Conservation (phyloP, 2,888 invertebrate species). For the Entomobrya multifasciata region DNA sequence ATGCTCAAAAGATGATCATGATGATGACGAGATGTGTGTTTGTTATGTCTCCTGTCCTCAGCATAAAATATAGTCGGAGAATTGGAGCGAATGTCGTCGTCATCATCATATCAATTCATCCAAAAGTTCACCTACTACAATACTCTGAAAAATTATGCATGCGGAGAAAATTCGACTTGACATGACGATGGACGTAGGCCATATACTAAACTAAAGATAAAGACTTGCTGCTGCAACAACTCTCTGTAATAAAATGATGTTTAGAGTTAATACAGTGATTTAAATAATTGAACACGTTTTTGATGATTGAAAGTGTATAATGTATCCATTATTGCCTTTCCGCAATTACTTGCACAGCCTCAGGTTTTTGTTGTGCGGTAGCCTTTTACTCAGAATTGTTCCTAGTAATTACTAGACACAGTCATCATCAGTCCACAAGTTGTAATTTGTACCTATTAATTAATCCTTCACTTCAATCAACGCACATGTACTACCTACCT, state of each 20-base stretch:
- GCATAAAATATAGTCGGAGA: neutral
- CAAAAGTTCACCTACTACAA: constrained; percentile 4
- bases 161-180: neutral
- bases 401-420: neutral
- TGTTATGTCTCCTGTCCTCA: neutral
- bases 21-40: neutral
- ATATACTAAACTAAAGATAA: constrained; percentile 21
- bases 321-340: neutral
- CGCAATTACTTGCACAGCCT: constrained; percentile 4
- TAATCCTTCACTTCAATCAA: constrained; percentile 9
- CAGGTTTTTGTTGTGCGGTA: neutral
- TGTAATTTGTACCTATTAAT: constrained; percentile 47
- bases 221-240: too few relatives aligned
- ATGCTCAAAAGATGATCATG: too few relatives aligned
- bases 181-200: constrained; percentile 42
- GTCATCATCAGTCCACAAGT: constrained; percentile 7
- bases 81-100: constrained; percentile 22
- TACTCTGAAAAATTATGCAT: neutral
- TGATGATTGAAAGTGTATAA: neutral
- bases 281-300: constrained; percentile 34
- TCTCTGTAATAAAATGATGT: neutral
- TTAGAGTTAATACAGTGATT: constrained; percentile 36
- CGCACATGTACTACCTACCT: neutral
- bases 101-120: neutral
- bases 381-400: neutral